phyloP scores from a whole-genome alignment of 2,113 vertebrate species.

The Prunella himalayana region DNA sequence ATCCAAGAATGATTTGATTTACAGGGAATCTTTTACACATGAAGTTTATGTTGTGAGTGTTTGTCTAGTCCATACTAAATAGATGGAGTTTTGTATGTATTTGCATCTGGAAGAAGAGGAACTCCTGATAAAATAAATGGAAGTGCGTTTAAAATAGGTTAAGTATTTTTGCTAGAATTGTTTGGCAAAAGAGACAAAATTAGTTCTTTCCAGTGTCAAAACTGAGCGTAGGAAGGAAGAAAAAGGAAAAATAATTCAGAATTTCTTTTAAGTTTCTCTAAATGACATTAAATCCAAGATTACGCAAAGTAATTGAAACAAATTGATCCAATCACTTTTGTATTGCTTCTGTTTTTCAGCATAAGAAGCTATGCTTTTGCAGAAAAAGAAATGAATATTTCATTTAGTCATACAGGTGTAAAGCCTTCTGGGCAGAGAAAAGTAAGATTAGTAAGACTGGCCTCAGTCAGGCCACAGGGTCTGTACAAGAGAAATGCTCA shows the following conservation, averaged over 20 bases:
- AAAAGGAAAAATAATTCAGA: not conserved
- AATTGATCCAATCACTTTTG: not conserved
- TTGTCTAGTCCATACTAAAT: not conserved
- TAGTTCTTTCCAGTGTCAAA: not conserved
- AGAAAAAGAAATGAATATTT: not conserved
- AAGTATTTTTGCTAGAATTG: not conserved
- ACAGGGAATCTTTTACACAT: not conserved
- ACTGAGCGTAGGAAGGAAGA: not conserved
- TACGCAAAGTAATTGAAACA: not conserved
- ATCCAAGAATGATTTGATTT: not conserved
- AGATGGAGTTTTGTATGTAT: not conserved
- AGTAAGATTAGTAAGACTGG: not conserved
- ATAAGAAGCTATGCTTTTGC: not conserved
- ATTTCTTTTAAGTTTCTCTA: not conserved
- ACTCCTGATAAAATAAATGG: not conserved
- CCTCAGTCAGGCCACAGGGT: not conserved
- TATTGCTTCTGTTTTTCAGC: not conserved
- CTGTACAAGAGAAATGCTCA: not conserved
- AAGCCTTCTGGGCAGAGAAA: not conserved
- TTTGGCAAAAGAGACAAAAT: not conserved
- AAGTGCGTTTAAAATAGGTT: not conserved
- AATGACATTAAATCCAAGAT: not conserved
- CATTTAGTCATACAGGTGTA: not conserved
- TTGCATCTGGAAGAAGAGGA: not conserved
- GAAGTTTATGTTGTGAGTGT: not conserved